Evolutionary conservation across 2,113 vertebrate genomes (phyloP).

Genomic region (Sterrhoptilus dennistouni): DNA sequence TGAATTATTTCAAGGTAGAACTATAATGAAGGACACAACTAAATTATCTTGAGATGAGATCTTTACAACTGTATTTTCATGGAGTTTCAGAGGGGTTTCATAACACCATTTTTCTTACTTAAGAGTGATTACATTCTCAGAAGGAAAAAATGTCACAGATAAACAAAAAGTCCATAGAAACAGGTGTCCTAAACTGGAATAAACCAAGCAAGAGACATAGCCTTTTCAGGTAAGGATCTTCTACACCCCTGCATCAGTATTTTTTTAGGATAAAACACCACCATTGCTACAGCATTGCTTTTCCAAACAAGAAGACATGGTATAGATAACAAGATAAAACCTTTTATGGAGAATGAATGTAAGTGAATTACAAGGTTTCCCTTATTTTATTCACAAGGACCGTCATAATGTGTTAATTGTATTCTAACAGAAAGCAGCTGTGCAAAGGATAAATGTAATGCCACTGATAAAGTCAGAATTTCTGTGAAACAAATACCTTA

Average conservation of each 20-base stretch:
- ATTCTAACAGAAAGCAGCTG: neutral
- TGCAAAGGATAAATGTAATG: neutral
- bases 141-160: neutral
- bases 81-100: neutral
- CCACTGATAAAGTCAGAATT: neutral
- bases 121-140: neutral
- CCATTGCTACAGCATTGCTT: neutral
- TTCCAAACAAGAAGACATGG: neutral
- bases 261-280: neutral
- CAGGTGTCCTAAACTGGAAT: neutral
- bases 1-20: neutral
- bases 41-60: neutral
- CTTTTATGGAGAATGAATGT: neutral
- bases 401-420: neutral
- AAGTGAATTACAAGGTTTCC: neutral
- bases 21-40: neutral
- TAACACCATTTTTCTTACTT: neutral
- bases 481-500: neutral
- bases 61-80: neutral
- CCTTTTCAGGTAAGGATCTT: neutral
- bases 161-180: neutral
- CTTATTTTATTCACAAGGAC: neutral
- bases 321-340: neutral
- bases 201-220: neutral
- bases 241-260: neutral